Evolutionary conservation across 1,140 invertebrate species (phyloP).

Genomic region (Eupeodes corollae): DNA sequence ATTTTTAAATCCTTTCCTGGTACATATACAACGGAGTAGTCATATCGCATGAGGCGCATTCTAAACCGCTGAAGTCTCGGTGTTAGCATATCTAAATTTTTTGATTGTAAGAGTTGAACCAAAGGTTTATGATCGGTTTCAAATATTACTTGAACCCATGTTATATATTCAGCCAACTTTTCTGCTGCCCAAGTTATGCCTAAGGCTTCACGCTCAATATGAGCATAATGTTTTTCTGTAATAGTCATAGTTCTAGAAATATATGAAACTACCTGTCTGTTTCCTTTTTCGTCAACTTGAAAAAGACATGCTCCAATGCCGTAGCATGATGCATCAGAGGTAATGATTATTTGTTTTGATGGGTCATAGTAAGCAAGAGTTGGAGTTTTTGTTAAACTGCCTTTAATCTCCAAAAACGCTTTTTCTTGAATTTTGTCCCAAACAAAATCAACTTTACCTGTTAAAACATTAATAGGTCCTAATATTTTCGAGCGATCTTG

Average conservation of each 20-base stretch:
- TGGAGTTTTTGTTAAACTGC: conserved; percentile 2
- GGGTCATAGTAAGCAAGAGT: too few relatives aligned
- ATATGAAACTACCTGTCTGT: conserved; percentile 31
- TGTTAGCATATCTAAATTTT: too few relatives aligned
- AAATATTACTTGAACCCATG: conserved; percentile 35
- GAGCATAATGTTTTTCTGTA: conserved; percentile 33
- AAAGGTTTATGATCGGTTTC: conserved; percentile 41
- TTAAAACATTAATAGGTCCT: too few relatives aligned
- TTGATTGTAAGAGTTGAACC: conserved; percentile 28
- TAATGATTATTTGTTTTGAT: conserved; percentile 4
- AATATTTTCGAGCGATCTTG: too few relatives aligned
- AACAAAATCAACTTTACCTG: too few relatives aligned
- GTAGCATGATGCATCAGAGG: conserved; percentile 6
- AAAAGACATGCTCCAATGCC: conserved; percentile 3
- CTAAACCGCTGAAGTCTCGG: too few relatives aligned
- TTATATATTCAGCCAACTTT: conserved; percentile 36
- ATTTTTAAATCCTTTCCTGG: conserved; percentile 18
- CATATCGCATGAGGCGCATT: conserved; percentile 28
- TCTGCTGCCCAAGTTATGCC: conserved; percentile 37
- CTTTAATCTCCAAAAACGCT: conserved; percentile 9
- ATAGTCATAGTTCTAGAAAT: conserved; percentile 24
- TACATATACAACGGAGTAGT: conserved; percentile 21
- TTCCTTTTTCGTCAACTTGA: conserved; percentile 1
- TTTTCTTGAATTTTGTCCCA: background rate
- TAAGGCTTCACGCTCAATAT: conserved; percentile 42